Percentiles rank a stretch among this genome's conserved stretches.
These are phyloP conservation scores for Drosophila maculinotata DNA, from an alignment of 2,888 invertebrate species.

Conservation along the genomic window DNA sequence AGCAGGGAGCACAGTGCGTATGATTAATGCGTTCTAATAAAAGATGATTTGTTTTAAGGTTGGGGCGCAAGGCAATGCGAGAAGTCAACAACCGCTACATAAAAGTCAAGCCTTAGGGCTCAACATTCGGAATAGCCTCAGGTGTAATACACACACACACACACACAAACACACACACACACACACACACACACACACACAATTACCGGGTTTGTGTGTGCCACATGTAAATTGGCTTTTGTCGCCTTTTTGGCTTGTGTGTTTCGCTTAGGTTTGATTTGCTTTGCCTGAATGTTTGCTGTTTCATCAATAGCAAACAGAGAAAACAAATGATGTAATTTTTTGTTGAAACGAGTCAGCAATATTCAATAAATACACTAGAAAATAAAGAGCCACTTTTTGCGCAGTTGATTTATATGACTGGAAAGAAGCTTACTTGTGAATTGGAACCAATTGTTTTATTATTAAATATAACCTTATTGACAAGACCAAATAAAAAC, in stretches of 20 bases:
- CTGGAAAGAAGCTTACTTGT: conserved; percentile 15
- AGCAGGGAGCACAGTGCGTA: conserved; percentile 54
- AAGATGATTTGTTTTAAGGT: conserved; percentile 75
- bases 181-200: conserved; percentile 37
- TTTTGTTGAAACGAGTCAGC: conserved; percentile 30
- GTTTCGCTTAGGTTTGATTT: conserved; percentile 11
- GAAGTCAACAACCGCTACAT: conserved; percentile 73
- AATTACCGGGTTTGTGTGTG: conserved; percentile 45
- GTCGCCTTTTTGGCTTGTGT: conserved; percentile 35
- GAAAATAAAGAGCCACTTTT: conserved; percentile 7
- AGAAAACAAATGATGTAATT: conserved; percentile 45
- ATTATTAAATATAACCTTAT: background rate
- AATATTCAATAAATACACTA: conserved; percentile 57
- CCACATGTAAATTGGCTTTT: conserved; percentile 72
- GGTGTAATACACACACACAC: conserved; percentile 42
- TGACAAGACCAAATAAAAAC: background rate
- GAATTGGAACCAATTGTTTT: conserved; percentile 24
- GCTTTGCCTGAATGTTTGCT: too few species aligned
- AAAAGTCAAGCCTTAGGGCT: conserved; percentile 53
- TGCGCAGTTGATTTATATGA: conserved; percentile 17
- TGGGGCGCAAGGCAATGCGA: conserved; percentile 47
- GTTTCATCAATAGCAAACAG: conserved; percentile 39
- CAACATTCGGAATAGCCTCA: conserved; percentile 42
- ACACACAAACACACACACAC: conserved; percentile 26
- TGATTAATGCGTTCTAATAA: conserved; percentile 79